Base-by-base conservation (phyloP, 2,113 vertebrate species). In the Ctenodactylus gundi region DNA sequence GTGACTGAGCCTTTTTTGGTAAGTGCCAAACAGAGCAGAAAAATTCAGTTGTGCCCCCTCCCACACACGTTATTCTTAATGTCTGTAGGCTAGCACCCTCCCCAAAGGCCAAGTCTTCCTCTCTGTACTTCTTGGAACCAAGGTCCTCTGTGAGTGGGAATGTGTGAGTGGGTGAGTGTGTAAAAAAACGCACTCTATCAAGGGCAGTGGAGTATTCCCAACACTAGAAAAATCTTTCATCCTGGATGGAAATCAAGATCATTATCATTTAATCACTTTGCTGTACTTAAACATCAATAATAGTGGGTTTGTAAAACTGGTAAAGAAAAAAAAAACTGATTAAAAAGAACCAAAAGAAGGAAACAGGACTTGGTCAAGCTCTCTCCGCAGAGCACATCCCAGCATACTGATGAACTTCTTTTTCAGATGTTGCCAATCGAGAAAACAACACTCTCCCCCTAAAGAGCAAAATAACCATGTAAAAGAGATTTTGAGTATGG, bases 401-500 rank as follows among this genome's bases (percentile, higher is more conserved):
- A 58, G 98, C 97, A 98, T 98, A 98, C 98, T 98, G 98, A 98
- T 98, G 96, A 98, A 96, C 94, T 94, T 96, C 92, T 98, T 98
- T 98, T 98, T 98, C 97, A 98, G 88, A 95, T 75, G 94, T 93
- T 31, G 91, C 96, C 98, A 98, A 96, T 1, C 81, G 97, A 98
- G 95, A 98, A 97, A 93, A 97, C 97, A 98, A 97, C 78, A 96
- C 97, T 96, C 94, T 94, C 94, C n/a, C 82, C 72, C 78, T 89
- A 97, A 97, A 97, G 87, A 97, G 96, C 89, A 98, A 98, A 98
- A 86, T 94, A 97, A 97, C 97, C 96, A 91, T 95, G 97, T 97
- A 95, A 96, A 98, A 98, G 92, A 98, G 97, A 97, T 97, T 98
- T 95, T 95, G 97, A 98, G 97, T 97, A 91, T 58, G 92, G 95